These are phyloP conservation scores for Papilio polyxenes DNA, from an alignment of 1,140 invertebrate species.

Conservation along the genomic window DNA sequence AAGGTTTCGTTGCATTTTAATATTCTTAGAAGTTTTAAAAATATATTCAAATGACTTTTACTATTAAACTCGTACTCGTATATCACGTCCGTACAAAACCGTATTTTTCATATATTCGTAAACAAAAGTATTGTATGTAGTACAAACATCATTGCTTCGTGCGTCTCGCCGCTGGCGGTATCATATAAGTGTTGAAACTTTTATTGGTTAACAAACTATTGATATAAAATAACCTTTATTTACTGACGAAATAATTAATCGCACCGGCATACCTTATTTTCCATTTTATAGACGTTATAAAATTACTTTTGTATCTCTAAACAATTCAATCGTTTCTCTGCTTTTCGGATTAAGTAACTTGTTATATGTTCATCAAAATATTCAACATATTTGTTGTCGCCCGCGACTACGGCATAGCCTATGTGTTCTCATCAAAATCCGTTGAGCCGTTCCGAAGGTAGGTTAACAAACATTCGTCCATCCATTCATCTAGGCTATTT, in stretches of 20 bases:
- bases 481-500: no score
- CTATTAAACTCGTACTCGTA: no score
- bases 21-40: constrained; percentile 38
- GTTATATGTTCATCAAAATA: background rate
- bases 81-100: no score
- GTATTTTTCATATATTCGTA: background rate
- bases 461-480: no score
- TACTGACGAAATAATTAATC: constrained; percentile 32
- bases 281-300: constrained; percentile 9
- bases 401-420: no score
- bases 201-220: constrained; percentile 31
- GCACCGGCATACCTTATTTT: background rate
- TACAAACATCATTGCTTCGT: background rate
- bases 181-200: constrained; percentile 24
- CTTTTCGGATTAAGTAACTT: background rate
- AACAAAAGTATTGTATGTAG: constrained; percentile 19
- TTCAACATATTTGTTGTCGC: background rate
- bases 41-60: background rate
- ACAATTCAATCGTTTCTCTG: background rate
- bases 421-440: no score
- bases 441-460: no score
- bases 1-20: constrained; percentile 55
- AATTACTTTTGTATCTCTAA: background rate
- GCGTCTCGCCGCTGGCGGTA: background rate
- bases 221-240: constrained; percentile 32